Conservation (phyloP, 2,113 vertebrate species). For the Corythoichthys haematopterus region DNA sequence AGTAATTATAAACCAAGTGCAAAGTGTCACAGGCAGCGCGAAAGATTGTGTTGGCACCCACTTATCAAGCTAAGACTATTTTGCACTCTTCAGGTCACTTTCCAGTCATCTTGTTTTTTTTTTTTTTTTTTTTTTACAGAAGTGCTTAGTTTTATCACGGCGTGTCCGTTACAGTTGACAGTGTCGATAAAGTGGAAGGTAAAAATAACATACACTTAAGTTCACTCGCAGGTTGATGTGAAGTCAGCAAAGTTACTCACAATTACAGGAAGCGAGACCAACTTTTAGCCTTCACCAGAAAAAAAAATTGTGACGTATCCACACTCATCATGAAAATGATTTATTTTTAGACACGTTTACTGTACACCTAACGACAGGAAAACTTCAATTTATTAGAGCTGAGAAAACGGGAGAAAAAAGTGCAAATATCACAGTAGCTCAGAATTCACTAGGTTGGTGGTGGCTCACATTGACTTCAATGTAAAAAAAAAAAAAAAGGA, state of each 20-base stretch:
- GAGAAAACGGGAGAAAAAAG: slow-evolving; percentile 23
- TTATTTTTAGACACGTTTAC: slow-evolving; percentile 18
- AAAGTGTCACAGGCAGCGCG: not conserved
- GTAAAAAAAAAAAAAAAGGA: not conserved
- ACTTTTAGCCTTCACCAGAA: not conserved
- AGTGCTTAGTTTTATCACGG: not conserved
- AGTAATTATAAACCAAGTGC: slow-evolving; percentile 10
- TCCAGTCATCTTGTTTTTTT: not conserved
- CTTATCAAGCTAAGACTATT: not conserved
- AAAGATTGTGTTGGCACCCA: not conserved
- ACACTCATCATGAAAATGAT: not conserved
- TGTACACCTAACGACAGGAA: slow-evolving; percentile 8
- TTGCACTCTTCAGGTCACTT: not conserved
- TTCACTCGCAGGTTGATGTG: not conserved
- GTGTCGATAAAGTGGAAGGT: not conserved
- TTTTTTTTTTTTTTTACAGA: not conserved
- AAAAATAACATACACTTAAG: not conserved
- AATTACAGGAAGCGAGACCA: slow-evolving; percentile 3
- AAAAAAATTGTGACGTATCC: not conserved
- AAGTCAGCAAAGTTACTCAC: not conserved
- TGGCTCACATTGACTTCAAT: not conserved
- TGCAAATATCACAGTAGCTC: slow-evolving; percentile 51
- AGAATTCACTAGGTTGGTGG: slow-evolving; percentile 2
- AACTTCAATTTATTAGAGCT: slow-evolving; percentile 12
- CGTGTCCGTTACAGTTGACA: not conserved